Percentiles rank a stretch among this genome's conserved stretches.
phyloP scores from a whole-genome alignment of 2,113 vertebrate species.

The Hemicordylus capensis region DNA sequence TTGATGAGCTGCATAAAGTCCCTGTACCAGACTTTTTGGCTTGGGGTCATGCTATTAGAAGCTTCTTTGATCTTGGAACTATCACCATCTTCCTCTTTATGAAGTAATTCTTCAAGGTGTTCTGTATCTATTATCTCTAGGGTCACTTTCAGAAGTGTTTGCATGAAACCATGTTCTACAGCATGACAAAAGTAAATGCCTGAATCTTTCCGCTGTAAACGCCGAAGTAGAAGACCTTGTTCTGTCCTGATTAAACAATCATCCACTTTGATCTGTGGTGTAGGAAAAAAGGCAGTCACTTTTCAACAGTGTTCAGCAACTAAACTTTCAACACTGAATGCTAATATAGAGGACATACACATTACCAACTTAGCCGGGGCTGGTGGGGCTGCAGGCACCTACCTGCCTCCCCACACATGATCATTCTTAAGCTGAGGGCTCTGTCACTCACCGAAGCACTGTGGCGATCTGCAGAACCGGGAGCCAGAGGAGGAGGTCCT shows the following conservation, averaged over 20 bases:
- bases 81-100: slow-evolving; percentile 81
- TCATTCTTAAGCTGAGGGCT: no score
- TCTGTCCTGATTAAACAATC: slow-evolving; percentile 90
- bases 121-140: slow-evolving; percentile 93
- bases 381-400: no score
- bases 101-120: slow-evolving; percentile 90
- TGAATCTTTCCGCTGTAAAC: slow-evolving; percentile 85
- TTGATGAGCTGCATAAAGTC: slow-evolving; percentile 98
- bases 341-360: no score
- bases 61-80: slow-evolving; percentile 76
- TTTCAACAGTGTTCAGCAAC: not conserved
- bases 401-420: no score
- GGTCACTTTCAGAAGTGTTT: slow-evolving; percentile 91
- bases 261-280: slow-evolving; percentile 83
- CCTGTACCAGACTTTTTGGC: slow-evolving; percentile 95
- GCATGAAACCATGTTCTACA: slow-evolving; percentile 96
- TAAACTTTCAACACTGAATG: not conserved
- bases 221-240: slow-evolving; percentile 91
- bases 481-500: no score
- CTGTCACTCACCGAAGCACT: no score
- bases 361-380: no score
- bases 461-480: no score
- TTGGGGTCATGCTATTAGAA: slow-evolving; percentile 77
- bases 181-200: slow-evolving; percentile 93
- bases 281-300: not conserved